Base-by-base conservation (phyloP, 2,113 vertebrate genomes). In the Hassar affinis region DNA sequence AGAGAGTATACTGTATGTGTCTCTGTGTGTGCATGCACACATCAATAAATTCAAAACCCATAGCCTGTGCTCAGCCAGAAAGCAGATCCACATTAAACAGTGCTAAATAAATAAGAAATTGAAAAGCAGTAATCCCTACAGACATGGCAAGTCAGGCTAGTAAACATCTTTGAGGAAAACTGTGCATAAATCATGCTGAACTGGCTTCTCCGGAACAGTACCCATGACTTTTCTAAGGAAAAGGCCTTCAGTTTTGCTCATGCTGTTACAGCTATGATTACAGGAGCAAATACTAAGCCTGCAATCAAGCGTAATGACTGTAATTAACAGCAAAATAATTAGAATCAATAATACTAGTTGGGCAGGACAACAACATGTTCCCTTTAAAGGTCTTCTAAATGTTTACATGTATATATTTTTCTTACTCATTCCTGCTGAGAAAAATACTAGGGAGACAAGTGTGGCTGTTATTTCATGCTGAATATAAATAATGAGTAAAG, bases 11-110 rank as follows among this genome's bases (percentile, higher is more conserved):
- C n/a, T n/a, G 17, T 18, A 10, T 7, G 27, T 5, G 90, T n/a
- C n/a, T 90, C 88, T 88, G 89, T 89, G 91, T 91, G 90, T 91
- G 91, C 86, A 92, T 92, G 89, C 90, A 90, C 86, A 91, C 91
- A 93, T 93, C 92, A 91, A 92, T 91, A 92, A 89, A 84, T 69
- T 80, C 71, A 78, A 66, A 72, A 78, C 76, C 68, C 52, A 72
- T 84, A 82, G 57, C 68, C 14, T 79, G 69, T 35, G 51, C 75
- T 88, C 38, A 64, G 68, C 49, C 79, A 57, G 69, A 82, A 69
- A 64, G 18, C 74, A 78, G 59, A 81, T 64, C 61, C 68, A 77
- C 82, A 88, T 88, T 86, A 84, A 86, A 86, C 74, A 82, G 66
- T 84, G 59, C 81, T 85, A 79, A 84, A 86, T 84, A 86, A 84